These are phyloP conservation scores for Pemphigus obesinymphae DNA, from an alignment of 1,140 invertebrate species.

Conservation along the genomic window DNA sequence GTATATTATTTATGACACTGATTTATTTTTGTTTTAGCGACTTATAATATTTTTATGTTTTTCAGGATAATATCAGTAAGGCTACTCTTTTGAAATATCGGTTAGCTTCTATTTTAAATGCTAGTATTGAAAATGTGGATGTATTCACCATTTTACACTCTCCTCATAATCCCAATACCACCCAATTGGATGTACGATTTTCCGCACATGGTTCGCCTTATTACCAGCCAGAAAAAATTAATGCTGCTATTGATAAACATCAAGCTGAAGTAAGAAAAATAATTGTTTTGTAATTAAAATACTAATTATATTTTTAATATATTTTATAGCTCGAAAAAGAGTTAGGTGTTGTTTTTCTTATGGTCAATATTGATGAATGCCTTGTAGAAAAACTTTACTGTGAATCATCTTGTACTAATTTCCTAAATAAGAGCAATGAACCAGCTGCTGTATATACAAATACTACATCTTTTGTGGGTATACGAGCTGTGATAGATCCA, in stretches of 20 bases:
- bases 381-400: slow-evolving; percentile 67
- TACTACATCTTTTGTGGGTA: slow-evolving; percentile 81
- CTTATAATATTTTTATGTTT: slow-evolving; percentile 42
- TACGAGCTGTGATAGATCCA: slow-evolving; percentile 71
- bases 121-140: slow-evolving; percentile 76
- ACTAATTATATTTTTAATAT: background rate
- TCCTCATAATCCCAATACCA: slow-evolving; percentile 58
- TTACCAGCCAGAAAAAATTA: slow-evolving; percentile 76
- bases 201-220: slow-evolving; percentile 89
- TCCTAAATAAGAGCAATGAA: slow-evolving; percentile 64
- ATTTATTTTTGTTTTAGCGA: background rate
- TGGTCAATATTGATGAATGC: slow-evolving; percentile 86
- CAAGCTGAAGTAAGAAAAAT: slow-evolving; percentile 57
- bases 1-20: background rate
- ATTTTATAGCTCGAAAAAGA: slow-evolving; percentile 60
- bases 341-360: slow-evolving; percentile 66
- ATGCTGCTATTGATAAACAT: slow-evolving; percentile 67
- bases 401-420: slow-evolving; percentile 67
- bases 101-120: slow-evolving; percentile 70
- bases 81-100: slow-evolving; percentile 66
- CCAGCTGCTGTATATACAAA: slow-evolving; percentile 81
- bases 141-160: slow-evolving; percentile 82
- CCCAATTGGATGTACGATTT: slow-evolving; percentile 74
- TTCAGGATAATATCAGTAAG: slow-evolving; percentile 61
- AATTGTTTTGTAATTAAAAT: background rate